Conservation (phyloP, 2,113 vertebrate species). For the Indicator maculatus region DNA sequence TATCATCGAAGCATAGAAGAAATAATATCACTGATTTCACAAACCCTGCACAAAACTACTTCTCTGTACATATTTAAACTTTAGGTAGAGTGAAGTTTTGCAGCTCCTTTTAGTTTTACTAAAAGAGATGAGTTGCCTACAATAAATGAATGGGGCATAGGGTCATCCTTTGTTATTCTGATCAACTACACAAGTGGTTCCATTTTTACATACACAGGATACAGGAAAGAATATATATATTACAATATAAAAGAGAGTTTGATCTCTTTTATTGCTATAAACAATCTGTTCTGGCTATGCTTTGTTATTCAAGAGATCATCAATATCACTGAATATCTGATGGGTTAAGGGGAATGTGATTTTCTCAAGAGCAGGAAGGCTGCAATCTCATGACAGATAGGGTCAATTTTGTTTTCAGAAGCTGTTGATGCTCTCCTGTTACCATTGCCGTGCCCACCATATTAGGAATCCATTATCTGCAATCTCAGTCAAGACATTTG, state of each 20-base stretch:
- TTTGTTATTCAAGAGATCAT: conserved; percentile 63
- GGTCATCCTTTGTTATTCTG: background rate
- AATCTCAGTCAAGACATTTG: conserved; percentile 9
- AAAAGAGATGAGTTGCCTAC: background rate
- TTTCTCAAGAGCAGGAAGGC: conserved; percentile 44
- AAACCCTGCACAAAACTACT: background rate
- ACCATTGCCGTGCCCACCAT: conserved; percentile 31
- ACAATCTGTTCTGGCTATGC: background rate
- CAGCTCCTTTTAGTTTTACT: background rate
- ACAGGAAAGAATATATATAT: background rate
- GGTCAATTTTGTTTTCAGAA: conserved; percentile 63
- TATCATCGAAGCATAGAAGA: conserved; percentile 1
- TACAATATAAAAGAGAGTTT: background rate
- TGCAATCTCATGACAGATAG: conserved; percentile 51
- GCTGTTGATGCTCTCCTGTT: background rate
- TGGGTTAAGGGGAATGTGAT: conserved; percentile 48
- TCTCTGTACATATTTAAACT: conserved; percentile 32
- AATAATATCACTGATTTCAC: conserved; percentile 21
- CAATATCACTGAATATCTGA: conserved; percentile 64
- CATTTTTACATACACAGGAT: background rate
- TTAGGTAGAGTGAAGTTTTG: background rate
- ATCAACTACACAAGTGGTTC: background rate
- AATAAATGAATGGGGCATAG: background rate
- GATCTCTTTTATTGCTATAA: background rate
- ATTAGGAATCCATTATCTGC: conserved; percentile 56